These are phyloP conservation scores for Drosophila kikkawai DNA, from an alignment of 1,140 invertebrate genomes.

Conservation along the genomic window DNA sequence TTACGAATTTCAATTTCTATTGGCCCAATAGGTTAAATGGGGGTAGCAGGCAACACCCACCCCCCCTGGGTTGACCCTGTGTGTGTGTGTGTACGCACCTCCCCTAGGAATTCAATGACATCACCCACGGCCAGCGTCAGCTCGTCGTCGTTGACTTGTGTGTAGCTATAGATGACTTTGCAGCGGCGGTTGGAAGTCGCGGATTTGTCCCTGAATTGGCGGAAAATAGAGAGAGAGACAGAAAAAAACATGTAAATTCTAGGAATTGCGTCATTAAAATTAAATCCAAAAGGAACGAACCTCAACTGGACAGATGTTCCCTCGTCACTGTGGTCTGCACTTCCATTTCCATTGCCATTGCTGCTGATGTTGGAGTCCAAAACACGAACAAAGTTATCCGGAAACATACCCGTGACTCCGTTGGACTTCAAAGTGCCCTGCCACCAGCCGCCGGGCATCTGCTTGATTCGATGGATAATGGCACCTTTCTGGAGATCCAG, in stretches of 20 bases:
- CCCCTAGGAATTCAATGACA: slow-evolving; percentile 93
- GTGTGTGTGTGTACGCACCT: slow-evolving; percentile 86
- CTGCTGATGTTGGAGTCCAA: slow-evolving; percentile 73
- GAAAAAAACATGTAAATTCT: slow-evolving; percentile 27
- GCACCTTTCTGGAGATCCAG: slow-evolving; percentile 95
- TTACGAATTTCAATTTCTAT: slow-evolving; percentile 60
- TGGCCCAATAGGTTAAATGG: slow-evolving; percentile 77
- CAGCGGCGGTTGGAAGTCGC: slow-evolving; percentile 88
- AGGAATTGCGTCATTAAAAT: slow-evolving; percentile 48
- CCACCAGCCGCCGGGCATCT: slow-evolving; percentile 97
- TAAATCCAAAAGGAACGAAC: slow-evolving; percentile 51
- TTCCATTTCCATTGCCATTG: slow-evolving; percentile 66
- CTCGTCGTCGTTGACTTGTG: slow-evolving; percentile 96
- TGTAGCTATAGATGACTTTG: slow-evolving; percentile 95
- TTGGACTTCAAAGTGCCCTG: slow-evolving; percentile 92
- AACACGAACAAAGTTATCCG: slow-evolving; percentile 97
- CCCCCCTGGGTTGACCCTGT: slow-evolving; percentile 17
- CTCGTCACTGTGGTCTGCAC: slow-evolving; percentile 65
- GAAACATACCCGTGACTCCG: slow-evolving; percentile 97
- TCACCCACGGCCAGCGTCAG: slow-evolving; percentile 94
- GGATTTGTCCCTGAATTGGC: slow-evolving; percentile 84
- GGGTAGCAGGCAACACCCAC: slow-evolving; percentile 43
- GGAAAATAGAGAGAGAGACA: slow-evolving; percentile 6
- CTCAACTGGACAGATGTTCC: slow-evolving; percentile 74
- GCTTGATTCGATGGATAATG: slow-evolving; percentile 93